Evolutionary conservation across 1,140 invertebrate genomes (phyloP).

Genomic region (Lepidotrigona ventralis): DNA sequence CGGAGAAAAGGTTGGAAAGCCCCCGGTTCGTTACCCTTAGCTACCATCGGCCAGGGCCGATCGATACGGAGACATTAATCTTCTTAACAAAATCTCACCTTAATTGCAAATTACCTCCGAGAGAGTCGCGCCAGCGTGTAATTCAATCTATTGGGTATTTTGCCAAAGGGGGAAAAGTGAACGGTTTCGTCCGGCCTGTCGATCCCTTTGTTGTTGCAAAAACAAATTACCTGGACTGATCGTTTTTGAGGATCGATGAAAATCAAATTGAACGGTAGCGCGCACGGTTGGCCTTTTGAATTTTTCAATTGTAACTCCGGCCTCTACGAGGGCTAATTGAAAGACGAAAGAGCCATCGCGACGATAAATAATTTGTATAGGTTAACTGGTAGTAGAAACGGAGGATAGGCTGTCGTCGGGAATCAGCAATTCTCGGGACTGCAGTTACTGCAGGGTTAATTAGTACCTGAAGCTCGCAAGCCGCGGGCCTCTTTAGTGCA

Average conservation of each 20-base stretch:
- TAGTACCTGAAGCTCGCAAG: slow-evolving; percentile 51
- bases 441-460: slow-evolving; percentile 55
- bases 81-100: slow-evolving; percentile 48
- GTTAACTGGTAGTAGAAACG: not conserved
- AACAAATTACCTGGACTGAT: not conserved
- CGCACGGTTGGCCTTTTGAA: too few species aligned
- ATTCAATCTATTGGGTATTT: slow-evolving; percentile 30
- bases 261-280: not conserved
- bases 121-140: slow-evolving; percentile 15
- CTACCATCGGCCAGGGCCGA: slow-evolving; percentile 12
- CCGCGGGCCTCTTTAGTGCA: slow-evolving; percentile 59
- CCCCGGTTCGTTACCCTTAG: slow-evolving; percentile 26
- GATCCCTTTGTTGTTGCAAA: not conserved
- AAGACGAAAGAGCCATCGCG: too few species aligned
- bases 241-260: not conserved
- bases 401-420: slow-evolving; percentile 30
- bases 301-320: too few species aligned
- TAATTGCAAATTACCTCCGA: slow-evolving; percentile 38
- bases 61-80: slow-evolving; percentile 42
- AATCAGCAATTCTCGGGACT: slow-evolving; percentile 56
- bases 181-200: not conserved
- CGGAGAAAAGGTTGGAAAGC: too few species aligned
- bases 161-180: not conserved
- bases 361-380: not conserved
- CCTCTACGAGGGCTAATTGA: too few species aligned